Base-by-base conservation (phyloP, 1,140 invertebrate species). In the Musca vetustissima region DNA sequence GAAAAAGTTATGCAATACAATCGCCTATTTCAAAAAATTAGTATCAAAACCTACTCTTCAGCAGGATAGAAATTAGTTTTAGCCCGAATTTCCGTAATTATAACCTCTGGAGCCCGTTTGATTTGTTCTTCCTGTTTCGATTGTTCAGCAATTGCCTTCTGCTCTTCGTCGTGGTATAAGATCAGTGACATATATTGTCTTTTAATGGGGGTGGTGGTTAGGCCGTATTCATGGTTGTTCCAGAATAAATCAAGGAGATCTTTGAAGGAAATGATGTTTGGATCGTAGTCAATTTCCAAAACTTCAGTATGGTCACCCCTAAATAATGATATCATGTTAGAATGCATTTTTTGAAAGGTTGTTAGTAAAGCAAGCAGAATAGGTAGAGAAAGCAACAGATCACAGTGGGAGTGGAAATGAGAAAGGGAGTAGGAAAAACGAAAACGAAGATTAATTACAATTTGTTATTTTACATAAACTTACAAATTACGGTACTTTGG, bases 231-330 rank as follows among this genome's bases (percentile, higher is more conserved):
- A 79, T 98, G 96, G 79, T 95, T 93, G 66, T 90, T 89, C 95
- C 96, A 98, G 85, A 98, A 98, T 69, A 95, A 83, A 28, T 91
- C 83, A 21, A 98, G 83, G 13, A 98, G 83, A 22, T 94, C 85
- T 65, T 88, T 84, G 77, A 91, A 98, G 2, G 86, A 87, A 7
- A 93, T 88, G 7, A 87, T 75, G 57, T 88, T 87, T 13, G 94
- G 93, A 83, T 98, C 92, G 79, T 89, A 98, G 77, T 97, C 93
- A 59, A 98, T 87, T 79, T 97, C 91, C 57, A 97, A 90, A 6
- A 95, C 92, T 85, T 98, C 96, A 28, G 94, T 96, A 77, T 98
- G 95, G 83, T 97, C 93, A 43, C 93, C 93, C 71, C 94, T 97
- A 66, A 55, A 32, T 48, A 66, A 52, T 49, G 48, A 11, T 52